These are phyloP conservation scores for Dallia pectoralis DNA, from an alignment of 2,797 vertebrate species.

Conservation along the genomic window DNA sequence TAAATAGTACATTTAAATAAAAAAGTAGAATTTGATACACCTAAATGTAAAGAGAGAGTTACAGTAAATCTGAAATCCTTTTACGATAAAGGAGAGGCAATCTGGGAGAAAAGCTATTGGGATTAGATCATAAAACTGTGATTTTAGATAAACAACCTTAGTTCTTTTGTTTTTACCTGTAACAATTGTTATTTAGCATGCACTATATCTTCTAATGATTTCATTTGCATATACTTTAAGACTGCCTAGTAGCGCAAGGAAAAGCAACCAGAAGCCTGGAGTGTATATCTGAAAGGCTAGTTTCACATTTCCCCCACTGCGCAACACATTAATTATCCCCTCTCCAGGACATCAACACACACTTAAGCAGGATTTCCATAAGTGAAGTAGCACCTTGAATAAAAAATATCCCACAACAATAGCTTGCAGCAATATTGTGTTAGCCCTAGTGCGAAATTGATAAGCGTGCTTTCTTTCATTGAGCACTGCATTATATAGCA, in stretches of 20 bases:
- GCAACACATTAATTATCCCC: constrained; percentile 74
- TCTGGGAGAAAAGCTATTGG: not conserved
- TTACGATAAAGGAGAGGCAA: not conserved
- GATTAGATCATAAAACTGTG: constrained; percentile 24
- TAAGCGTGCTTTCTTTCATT: constrained; percentile 74
- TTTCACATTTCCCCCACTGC: constrained; percentile 60
- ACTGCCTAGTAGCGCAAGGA: constrained; percentile 58
- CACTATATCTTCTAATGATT: constrained; percentile 31
- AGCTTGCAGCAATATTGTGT: constrained; percentile 73
- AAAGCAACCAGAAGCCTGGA: constrained; percentile 60
- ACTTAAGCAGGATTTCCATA: constrained; percentile 53
- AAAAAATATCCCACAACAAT: constrained; percentile 73
- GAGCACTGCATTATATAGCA: constrained; percentile 70
- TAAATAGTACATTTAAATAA: too few species aligned
- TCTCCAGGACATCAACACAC: constrained; percentile 60
- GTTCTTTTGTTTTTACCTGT: constrained; percentile 32
- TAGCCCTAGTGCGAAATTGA: constrained; percentile 75
- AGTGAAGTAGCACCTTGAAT: constrained; percentile 67
- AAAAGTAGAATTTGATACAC: not conserved
- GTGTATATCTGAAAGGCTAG: constrained; percentile 69
- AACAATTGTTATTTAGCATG: constrained; percentile 46
- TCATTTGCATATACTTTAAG: constrained; percentile 56
- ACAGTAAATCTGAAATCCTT: not conserved
- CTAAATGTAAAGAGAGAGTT: not conserved
- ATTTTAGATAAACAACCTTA: constrained; percentile 26